Percentiles rank a stretch among this genome's conserved stretches.
Conservation (phyloP, 1,140 invertebrate genomes). For the Nebria ingens region DNA sequence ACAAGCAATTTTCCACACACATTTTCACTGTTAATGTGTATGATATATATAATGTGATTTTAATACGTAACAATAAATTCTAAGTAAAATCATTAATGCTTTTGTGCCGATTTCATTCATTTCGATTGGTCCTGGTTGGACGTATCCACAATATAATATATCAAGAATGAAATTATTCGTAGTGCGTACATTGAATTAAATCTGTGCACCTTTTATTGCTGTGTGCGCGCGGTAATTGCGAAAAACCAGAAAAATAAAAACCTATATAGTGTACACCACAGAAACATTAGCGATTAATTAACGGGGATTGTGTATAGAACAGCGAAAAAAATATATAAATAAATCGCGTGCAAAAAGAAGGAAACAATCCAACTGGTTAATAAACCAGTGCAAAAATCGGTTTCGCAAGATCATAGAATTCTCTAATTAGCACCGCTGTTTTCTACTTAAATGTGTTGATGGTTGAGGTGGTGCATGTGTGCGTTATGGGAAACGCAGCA, state of each 20-base stretch:
- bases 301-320: neutral
- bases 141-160: too few species aligned
- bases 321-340: neutral
- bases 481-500: neutral
- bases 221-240: neutral
- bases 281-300: conserved; percentile 5
- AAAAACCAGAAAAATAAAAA: neutral
- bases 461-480: too few species aligned
- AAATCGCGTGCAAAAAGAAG: neutral
- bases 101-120: conserved; percentile 8
- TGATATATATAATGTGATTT: too few species aligned
- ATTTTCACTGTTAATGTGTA: too few species aligned
- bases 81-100: too few species aligned
- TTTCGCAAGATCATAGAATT: neutral
- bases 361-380: too few species aligned
- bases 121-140: too few species aligned
- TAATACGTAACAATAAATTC: too few species aligned
- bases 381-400: neutral
- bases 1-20: too few species aligned
- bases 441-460: too few species aligned
- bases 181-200: neutral
- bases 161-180: too few species aligned
- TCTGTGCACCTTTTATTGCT: neutral
- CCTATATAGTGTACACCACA: neutral
- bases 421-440: neutral